These are phyloP conservation scores for Podarcis muralis DNA, from an alignment of 2,113 vertebrate species.

Conservation along the genomic window DNA sequence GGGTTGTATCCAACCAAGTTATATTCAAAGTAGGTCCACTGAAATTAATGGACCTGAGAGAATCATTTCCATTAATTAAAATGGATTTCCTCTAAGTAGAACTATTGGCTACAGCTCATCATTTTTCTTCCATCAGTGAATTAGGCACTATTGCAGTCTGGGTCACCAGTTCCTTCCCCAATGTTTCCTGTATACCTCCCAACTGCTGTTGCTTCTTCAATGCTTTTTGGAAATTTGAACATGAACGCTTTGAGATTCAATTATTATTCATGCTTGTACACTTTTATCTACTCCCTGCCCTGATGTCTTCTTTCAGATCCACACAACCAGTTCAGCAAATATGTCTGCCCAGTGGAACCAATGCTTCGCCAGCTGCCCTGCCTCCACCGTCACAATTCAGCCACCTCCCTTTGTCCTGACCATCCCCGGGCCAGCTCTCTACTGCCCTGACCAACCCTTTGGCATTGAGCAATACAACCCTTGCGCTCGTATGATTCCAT, in stretches of 20 bases:
- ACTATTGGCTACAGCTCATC: too few relatives aligned
- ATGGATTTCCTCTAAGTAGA: too few relatives aligned
- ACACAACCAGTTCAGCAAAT: background rate
- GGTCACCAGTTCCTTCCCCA: too few relatives aligned
- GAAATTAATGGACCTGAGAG: too few relatives aligned
- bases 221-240: background rate
- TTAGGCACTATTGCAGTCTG: too few relatives aligned
- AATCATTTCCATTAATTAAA: too few relatives aligned
- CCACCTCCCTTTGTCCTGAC: background rate
- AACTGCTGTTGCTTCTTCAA: background rate
- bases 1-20: too few relatives aligned
- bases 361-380: background rate
- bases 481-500: background rate
- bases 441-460: background rate
- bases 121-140: too few relatives aligned
- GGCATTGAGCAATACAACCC: conserved; percentile 1
- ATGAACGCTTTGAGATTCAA: background rate
- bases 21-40: too few relatives aligned
- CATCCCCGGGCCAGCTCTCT: background rate
- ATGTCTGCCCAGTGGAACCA: background rate
- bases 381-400: background rate
- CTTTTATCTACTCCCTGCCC: background rate
- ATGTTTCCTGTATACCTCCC: background rate
- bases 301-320: background rate
- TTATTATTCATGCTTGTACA: background rate